Evolutionary conservation across 1,140 invertebrate species (phyloP).

Genomic region (Caenorhabditis latens): DNA sequence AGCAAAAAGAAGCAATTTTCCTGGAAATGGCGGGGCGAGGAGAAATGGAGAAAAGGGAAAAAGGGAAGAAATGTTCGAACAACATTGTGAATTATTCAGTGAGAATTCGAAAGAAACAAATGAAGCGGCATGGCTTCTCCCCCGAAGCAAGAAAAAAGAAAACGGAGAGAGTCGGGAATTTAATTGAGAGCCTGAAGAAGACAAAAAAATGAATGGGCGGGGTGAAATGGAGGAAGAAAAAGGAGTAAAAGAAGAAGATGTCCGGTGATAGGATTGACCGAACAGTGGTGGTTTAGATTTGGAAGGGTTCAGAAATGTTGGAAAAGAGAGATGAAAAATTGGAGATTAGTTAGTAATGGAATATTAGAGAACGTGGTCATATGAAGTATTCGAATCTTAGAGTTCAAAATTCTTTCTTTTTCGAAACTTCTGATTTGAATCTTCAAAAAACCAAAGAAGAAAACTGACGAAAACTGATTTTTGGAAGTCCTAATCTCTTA

Average conservation of each 20-base stretch:
- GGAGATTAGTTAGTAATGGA: neutral
- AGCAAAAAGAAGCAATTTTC: too few species aligned
- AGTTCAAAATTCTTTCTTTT: too few species aligned
- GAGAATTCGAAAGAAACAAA: conserved; percentile 53
- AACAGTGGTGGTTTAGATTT: conserved; percentile 15
- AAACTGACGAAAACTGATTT: too few species aligned
- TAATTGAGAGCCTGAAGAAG: conserved; percentile 34
- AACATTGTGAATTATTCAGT: conserved; percentile 49
- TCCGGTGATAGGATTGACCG: conserved; percentile 32
- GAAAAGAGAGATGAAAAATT: neutral
- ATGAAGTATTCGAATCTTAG: neutral
- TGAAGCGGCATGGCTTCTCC: conserved; percentile 42
- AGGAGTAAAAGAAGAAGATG: neutral
- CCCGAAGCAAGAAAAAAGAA: neutral
- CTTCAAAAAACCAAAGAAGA: too few species aligned
- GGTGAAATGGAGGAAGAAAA: neutral
- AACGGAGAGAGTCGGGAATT: conserved; percentile 5
- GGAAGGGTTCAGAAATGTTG: neutral
- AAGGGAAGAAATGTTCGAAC: conserved; percentile 49
- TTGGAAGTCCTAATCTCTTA: too few species aligned
- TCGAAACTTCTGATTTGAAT: too few species aligned
- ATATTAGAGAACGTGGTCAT: too few species aligned
- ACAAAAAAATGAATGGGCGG: neutral
- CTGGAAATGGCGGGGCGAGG: neutral
- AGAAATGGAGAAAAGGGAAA: neutral